Evolutionary conservation across 2,797 vertebrate genomes (phyloP), one percentile per base, ranked within the genome.

Genomic region (Anableps anableps): DNA sequence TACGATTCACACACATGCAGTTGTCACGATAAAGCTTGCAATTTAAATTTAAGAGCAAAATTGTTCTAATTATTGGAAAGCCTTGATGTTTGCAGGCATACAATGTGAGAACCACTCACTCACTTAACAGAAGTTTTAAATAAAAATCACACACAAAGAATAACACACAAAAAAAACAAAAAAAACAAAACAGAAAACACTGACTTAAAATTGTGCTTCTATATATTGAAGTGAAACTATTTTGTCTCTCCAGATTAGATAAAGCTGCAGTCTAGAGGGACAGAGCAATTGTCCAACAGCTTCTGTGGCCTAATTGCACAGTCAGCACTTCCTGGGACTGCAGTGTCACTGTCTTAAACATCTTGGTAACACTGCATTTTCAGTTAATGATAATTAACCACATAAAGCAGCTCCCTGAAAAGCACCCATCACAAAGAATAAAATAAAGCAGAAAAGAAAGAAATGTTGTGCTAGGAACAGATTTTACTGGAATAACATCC

Each of bases 261-360:
- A 85, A 81, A 87, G 55, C 86, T 55, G 80, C 34, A 72, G 82
- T 88, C 93, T 85, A 73, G 78, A 60, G 92, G 92, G 87, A 84
- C 47, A 1, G 83, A 89, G 88, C 87, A 92, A 88, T 88, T 92
- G 94, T 95, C 90, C 83, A 90, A 81, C 88, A 88, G 82, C 88
- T 90, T 88, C 78, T 84, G 87, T 78, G 83, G 84, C 83, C 88
- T 88, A 92, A 86, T 77, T 91, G 94, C 93, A 88, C 77, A 82
- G 93, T 94, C 94, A 95, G 95, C 95, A 93, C 71, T 66, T 51
- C 13, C 51, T 80, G 83, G 86, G 89, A 90, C 86, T 94, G 93
- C 93, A 93, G 93, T 93, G 94, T 95, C 93, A 90, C 91, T 89
- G 90, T 85, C 88, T 95, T 90, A 82, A 92, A 88, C 86, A 79